Evolutionary conservation across 92 coral and sea anemone species (phyloP), one percentile per base, ranked within the genome.

Genomic region (Micromussa lordhowensis): DNA sequence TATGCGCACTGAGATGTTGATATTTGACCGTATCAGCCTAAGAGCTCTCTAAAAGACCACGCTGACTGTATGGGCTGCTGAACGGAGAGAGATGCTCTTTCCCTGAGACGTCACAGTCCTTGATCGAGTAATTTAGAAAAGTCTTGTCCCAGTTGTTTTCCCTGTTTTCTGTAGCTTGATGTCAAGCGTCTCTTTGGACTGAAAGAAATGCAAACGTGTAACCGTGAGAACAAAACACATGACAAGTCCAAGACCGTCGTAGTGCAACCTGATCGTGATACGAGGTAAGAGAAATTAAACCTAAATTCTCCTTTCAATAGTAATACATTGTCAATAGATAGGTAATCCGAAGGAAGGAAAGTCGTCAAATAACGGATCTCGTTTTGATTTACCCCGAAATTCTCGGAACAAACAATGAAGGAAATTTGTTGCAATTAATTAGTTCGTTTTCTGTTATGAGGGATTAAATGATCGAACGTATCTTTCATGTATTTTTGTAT

Each of bases 151-250:
- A 85, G 79, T 49, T 85, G 91, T 61, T 87, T 90, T 34, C 87
- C 83, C 36, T 90, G 96, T 53, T 87, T 87, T 68, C 94, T 83
- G 85, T 93, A 88, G 74, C 91, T 82, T 66, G 95, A 85, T 8
- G 95, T 81, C 10, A 80, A 88, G 24, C 98, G 93, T 61, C 98
- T 86, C 73, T 95, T 95, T 26, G 98, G 98, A 57, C 98, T 95
- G 78, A 61, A 93, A 72, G 32, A 5, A 61, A 79, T 68, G 29
- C 38, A 29, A 63, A 58, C 1, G 21, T 77, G 66, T 21, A 26
- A 61, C 21, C 66, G 59, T 21, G n/a, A 26, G 10, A n/a, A 1
- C 14, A 59, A 22, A 64, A n/a, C 71, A 66, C 71, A 66, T 22
- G 1, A 61, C 14, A 11, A 61, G 68, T 61, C 68, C 26, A 6